Evolutionary conservation across 2,888 invertebrate genomes (phyloP).

Genomic region (Leucophenga montana): DNA sequence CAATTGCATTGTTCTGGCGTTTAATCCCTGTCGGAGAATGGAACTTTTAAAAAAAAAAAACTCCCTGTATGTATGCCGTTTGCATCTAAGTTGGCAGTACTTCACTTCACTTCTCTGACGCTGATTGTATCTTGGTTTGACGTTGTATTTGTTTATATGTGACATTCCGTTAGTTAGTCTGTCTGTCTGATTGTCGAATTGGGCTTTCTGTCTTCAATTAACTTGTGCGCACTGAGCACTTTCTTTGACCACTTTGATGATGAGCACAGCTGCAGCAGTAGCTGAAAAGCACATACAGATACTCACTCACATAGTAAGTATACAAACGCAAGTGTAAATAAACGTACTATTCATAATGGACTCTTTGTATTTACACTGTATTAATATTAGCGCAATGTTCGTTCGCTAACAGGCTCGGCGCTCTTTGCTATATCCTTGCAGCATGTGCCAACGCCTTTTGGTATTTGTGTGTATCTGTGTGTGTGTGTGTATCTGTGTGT

Average conservation of each 20-base stretch:
- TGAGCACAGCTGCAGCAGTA: slow-evolving; percentile 14
- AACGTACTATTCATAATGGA: slow-evolving; percentile 40
- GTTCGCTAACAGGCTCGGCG: neutral
- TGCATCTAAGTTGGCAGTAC: slow-evolving; percentile 5
- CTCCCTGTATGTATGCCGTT: neutral
- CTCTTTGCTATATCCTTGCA: neutral
- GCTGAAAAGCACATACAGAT: neutral
- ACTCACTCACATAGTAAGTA: neutral
- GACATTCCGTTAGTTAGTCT: neutral
- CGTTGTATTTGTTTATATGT: slow-evolving; percentile 42
- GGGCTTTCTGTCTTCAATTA: slow-evolving; percentile 52
- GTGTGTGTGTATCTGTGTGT: slow-evolving; percentile 28
- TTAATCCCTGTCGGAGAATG: too few relatives aligned
- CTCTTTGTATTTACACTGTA: slow-evolving; percentile 52
- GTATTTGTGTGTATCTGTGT: slow-evolving; percentile 27
- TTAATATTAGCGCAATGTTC: slow-evolving; percentile 47
- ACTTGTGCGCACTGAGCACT: slow-evolving; percentile 56
- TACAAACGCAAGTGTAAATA: neutral
- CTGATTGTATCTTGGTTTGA: slow-evolving; percentile 1
- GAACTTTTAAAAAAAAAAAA: too few relatives aligned
- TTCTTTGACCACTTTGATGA: slow-evolving; percentile 50
- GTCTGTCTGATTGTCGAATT: neutral
- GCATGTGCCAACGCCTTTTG: too few relatives aligned
- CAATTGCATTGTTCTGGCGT: too few relatives aligned
- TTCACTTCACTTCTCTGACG: neutral